Percentiles rank a stretch among this genome's conserved stretches.
Conservation (phyloP, 1,140 invertebrate species). For the Nymphalis io region DNA sequence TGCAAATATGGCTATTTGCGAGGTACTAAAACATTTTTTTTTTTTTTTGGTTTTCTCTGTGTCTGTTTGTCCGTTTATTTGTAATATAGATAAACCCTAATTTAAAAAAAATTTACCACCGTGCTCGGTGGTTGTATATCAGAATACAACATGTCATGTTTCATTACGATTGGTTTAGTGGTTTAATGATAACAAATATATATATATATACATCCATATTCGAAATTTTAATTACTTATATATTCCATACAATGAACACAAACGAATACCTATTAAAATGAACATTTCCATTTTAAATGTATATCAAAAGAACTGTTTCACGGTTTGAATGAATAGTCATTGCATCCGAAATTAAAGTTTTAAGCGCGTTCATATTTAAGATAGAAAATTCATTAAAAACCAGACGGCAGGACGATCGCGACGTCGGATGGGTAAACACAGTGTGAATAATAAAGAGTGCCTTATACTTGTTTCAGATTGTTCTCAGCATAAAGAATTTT, state of each 20-base stretch:
- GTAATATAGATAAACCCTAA: too few species aligned
- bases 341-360: constrained; percentile 14
- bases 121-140: too few species aligned
- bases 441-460: constrained; percentile 9
- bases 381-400: constrained; percentile 14
- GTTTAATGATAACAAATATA: too few species aligned
- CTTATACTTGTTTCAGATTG: constrained; percentile 2
- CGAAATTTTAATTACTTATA: neutral
- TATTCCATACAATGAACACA: neutral
- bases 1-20: too few species aligned
- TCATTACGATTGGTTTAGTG: too few species aligned
- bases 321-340: constrained; percentile 1
- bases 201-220: too few species aligned
- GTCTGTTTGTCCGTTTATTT: too few species aligned
- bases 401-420: neutral
- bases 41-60: too few species aligned
- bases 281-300: neutral
- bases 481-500: neutral
- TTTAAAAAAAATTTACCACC: too few species aligned
- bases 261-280: neutral
- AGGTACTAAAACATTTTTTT: too few species aligned
- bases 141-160: too few species aligned
- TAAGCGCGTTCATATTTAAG: constrained; percentile 4
- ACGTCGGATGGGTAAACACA: constrained; percentile 10
- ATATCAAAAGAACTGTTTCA: constrained; percentile 7